Evolutionary conservation across 2,888 invertebrate species (phyloP).

Genomic region (Cephus pygmeus): DNA sequence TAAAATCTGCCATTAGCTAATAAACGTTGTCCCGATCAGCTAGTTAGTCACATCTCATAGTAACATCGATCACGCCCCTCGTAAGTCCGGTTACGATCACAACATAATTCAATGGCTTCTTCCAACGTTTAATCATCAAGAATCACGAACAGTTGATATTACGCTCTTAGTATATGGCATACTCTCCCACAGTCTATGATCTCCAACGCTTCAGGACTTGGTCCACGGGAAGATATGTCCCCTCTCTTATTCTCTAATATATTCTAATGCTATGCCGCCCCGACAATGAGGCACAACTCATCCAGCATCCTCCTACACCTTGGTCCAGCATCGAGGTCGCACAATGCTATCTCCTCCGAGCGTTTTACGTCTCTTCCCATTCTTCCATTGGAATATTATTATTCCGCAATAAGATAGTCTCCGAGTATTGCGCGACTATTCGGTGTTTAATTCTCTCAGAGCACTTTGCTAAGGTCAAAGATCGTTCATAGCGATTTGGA

Average conservation of each 20-base stretch:
- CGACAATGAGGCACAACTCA: slow-evolving; percentile 64
- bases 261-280: slow-evolving; percentile 65
- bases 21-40: slow-evolving; percentile 39
- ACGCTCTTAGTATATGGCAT: neutral
- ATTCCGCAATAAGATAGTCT: slow-evolving; percentile 4
- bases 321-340: slow-evolving; percentile 18
- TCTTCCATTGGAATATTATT: slow-evolving; percentile 13
- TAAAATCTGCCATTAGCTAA: slow-evolving; percentile 39
- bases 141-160: slow-evolving; percentile 19
- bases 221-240: slow-evolving; percentile 18
- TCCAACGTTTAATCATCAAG: slow-evolving; percentile 24
- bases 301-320: slow-evolving; percentile 54
- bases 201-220: slow-evolving; percentile 27
- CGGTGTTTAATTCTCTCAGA: neutral
- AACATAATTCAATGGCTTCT: slow-evolving; percentile 43
- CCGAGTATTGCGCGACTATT: neutral
- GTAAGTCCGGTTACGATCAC: slow-evolving; percentile 35
- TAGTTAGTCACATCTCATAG: slow-evolving; percentile 43
- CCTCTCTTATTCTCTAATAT: slow-evolving; percentile 46
- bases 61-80: slow-evolving; percentile 39
- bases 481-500: neutral
- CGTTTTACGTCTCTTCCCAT: slow-evolving; percentile 27
- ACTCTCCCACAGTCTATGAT: slow-evolving; percentile 17
- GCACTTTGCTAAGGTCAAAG: neutral
- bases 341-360: slow-evolving; percentile 33